Conservation (phyloP, 2,888 invertebrate species). For the Cantharis lateralis region DNA sequence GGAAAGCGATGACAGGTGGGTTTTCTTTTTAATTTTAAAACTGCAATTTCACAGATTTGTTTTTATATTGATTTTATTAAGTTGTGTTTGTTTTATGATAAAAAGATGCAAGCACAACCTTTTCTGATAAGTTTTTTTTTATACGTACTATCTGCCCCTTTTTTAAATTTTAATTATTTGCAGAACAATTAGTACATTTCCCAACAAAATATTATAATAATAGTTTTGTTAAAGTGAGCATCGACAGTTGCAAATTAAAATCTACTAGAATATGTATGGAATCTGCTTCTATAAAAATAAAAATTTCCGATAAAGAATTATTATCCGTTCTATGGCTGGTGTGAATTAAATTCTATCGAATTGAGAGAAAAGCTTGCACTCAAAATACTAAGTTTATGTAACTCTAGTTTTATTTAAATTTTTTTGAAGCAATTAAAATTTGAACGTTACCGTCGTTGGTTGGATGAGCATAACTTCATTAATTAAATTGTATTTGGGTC, state of each 20-base stretch:
- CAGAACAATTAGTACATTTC: no score
- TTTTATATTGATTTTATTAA: neutral
- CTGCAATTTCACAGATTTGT: neutral
- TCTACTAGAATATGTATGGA: no score
- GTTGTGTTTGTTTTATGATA: neutral
- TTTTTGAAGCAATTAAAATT: neutral
- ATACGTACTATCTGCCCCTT: no score
- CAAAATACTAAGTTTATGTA: no score
- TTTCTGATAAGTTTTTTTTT: no score
- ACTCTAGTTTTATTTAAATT: neutral
- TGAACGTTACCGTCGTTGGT: neutral
- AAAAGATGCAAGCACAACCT: neutral
- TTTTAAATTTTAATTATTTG: no score
- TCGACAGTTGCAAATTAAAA: neutral
- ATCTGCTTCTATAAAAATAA: neutral
- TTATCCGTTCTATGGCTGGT: neutral
- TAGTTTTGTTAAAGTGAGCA: neutral
- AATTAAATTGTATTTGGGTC: neutral
- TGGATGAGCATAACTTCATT: neutral
- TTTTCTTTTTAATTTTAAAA: neutral
- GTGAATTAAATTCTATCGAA: neutral
- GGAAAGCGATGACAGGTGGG: slow-evolving; percentile 62
- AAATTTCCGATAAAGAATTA: neutral
- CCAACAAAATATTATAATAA: no score
- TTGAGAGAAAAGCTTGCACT: neutral